Conservation (phyloP, 64 coral and sea anemone genomes). For the Stichodactyla mertensii region DNA sequence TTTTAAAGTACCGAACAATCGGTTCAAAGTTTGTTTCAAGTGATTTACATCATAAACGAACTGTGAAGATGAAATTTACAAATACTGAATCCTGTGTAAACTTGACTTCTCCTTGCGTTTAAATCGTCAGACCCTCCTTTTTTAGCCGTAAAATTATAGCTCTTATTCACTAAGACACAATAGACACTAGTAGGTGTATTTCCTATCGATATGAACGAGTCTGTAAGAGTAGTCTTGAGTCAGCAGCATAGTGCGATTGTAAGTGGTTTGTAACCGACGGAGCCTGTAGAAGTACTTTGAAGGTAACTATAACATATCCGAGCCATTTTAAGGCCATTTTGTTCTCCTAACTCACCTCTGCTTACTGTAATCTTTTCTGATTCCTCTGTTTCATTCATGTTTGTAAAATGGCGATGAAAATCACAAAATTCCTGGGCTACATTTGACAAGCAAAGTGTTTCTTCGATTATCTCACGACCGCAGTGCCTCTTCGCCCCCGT, state of each 20-base stretch:
- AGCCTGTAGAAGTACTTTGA: neutral
- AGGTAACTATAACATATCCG: neutral
- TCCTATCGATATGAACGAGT: neutral
- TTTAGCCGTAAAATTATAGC: neutral
- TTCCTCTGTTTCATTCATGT: neutral
- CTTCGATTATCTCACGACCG: constrained; percentile 11
- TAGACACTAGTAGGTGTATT: neutral
- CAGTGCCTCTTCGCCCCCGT: constrained; percentile 5
- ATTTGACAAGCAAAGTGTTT: constrained; percentile 16
- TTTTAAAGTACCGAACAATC: neutral
- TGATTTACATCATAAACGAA: neutral
- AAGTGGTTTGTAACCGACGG: neutral
- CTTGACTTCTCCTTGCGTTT: neutral
- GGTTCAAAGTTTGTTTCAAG: neutral
- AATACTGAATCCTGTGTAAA: neutral
- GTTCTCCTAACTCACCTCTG: neutral
- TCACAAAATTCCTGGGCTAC: constrained; percentile 10
- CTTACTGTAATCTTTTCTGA: neutral
- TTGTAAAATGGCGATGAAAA: neutral
- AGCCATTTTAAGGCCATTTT: neutral
- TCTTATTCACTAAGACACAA: neutral
- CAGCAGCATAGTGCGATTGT: neutral
- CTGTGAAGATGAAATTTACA: neutral
- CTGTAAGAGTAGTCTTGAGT: neutral
- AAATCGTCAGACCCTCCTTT: neutral